phyloP scores from a whole-genome alignment of 2,113 vertebrate genomes.

The Thalassoma bifasciatum region DNA sequence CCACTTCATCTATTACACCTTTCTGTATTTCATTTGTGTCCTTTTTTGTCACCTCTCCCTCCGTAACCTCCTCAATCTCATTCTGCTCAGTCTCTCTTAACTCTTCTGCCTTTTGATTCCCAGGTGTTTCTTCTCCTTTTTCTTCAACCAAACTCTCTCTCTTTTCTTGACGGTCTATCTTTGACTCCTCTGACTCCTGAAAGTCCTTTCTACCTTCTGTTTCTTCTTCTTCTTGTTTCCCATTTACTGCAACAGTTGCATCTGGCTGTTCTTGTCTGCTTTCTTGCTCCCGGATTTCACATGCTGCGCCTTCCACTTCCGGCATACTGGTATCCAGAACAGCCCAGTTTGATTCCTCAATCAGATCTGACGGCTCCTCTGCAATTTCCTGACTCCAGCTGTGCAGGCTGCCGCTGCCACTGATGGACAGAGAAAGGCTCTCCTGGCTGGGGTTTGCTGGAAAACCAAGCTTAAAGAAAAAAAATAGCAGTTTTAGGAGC shows the following conservation, averaged over 20 bases:
- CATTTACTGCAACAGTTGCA: conserved; percentile 25
- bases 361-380: conserved; percentile 61
- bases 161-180: background rate
- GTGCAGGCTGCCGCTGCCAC: conserved; percentile 76
- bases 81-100: background rate
- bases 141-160: conserved; percentile 1
- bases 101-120: too few species aligned
- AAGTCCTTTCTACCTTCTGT: conserved; percentile 3
- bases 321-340: conserved; percentile 22
- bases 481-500: background rate
- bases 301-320: conserved; percentile 29
- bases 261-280: conserved; percentile 21
- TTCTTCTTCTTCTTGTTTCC: conserved; percentile 48
- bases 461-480: conserved; percentile 58
- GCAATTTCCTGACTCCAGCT: conserved; percentile 81
- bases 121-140: background rate
- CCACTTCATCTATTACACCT: conserved; percentile 3
- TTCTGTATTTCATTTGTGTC: conserved; percentile 20
- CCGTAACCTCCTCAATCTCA: background rate
- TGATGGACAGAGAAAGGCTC: conserved; percentile 72
- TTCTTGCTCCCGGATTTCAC: conserved; percentile 20
- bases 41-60: background rate
- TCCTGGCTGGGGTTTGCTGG: conserved; percentile 79
- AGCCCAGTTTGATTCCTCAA: conserved; percentile 49
- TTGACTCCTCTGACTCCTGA: conserved; percentile 31